Evolutionary conservation across 2,113 vertebrate species (phyloP).

Genomic region (Recurvirostra avosetta): DNA sequence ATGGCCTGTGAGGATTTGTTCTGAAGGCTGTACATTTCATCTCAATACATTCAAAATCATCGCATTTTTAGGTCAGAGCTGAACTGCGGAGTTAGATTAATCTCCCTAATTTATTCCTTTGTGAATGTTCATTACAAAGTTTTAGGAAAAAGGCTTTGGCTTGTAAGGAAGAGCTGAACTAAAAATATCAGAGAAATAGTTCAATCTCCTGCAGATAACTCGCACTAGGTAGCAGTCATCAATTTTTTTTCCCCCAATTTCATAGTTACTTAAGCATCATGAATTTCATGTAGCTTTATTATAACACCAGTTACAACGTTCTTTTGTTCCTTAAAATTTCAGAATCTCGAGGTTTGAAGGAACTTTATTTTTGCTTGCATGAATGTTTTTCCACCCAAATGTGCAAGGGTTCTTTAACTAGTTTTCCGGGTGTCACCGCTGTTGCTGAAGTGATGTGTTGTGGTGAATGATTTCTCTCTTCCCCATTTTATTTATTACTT

Average conservation of each 20-base stretch:
- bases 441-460: not conserved
- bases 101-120: not conserved
- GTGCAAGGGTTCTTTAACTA: not conserved
- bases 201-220: not conserved
- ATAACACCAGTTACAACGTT: not conserved
- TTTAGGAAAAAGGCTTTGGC: not conserved
- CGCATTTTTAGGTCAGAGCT: not conserved
- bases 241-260: not conserved
- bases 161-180: not conserved
- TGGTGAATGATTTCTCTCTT: not conserved
- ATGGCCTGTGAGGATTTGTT: not conserved
- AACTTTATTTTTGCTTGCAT: fast-evolving
- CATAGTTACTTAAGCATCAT: not conserved
- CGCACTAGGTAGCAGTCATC: not conserved
- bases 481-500: not conserved
- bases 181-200: not conserved
- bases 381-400: not conserved
- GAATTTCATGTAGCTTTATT: not conserved
- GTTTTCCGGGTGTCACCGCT: not conserved
- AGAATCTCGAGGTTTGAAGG: not conserved
- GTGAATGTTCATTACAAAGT: not conserved
- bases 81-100: not conserved
- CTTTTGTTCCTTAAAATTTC: not conserved
- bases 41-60: not conserved
- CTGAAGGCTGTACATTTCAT: not conserved